Evolutionary conservation across 2,113 vertebrate species (phyloP).

Genomic region (Nycticorax nycticorax): DNA sequence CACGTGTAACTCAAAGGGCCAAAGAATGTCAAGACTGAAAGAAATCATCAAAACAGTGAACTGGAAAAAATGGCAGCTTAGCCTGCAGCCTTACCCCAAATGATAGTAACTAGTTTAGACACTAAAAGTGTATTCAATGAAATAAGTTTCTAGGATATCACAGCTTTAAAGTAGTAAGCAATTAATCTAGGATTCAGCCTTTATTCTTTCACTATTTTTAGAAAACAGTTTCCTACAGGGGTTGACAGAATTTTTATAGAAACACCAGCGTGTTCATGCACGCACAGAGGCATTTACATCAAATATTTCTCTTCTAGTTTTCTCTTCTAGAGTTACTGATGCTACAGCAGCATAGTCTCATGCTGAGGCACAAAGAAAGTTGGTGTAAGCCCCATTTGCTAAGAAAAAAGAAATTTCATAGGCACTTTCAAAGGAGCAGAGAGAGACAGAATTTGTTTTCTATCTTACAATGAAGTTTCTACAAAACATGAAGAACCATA

Average conservation of each 20-base stretch:
- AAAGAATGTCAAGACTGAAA: conserved; percentile 59
- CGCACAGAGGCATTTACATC: not conserved
- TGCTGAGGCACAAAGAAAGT: not conserved
- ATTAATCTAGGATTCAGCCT: conserved; percentile 54
- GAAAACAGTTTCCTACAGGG: conserved; percentile 42
- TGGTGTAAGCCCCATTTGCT: not conserved
- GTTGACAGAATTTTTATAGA: conserved; percentile 53
- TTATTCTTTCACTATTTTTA: conserved; percentile 64
- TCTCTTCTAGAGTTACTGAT: conserved; percentile 4
- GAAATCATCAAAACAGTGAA: conserved; percentile 67
- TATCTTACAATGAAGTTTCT: not conserved
- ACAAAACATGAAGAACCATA: not conserved
- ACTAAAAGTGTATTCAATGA: conserved; percentile 64
- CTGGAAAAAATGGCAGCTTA: conserved; percentile 65
- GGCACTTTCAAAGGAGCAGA: not conserved
- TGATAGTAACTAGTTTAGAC: conserved; percentile 64
- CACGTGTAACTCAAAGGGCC: conserved; percentile 63
- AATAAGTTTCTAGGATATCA: conserved; percentile 56
- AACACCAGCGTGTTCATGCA: conserved; percentile 7
- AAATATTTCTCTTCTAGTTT: conserved; percentile 22
- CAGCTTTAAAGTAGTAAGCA: conserved; percentile 54
- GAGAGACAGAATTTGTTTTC: not conserved
- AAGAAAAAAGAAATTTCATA: not conserved
- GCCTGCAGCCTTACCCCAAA: conserved; percentile 62
- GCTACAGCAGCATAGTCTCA: not conserved